phyloP scores from a whole-genome alignment of 1,140 invertebrate species.

The Bombus waltoni region DNA sequence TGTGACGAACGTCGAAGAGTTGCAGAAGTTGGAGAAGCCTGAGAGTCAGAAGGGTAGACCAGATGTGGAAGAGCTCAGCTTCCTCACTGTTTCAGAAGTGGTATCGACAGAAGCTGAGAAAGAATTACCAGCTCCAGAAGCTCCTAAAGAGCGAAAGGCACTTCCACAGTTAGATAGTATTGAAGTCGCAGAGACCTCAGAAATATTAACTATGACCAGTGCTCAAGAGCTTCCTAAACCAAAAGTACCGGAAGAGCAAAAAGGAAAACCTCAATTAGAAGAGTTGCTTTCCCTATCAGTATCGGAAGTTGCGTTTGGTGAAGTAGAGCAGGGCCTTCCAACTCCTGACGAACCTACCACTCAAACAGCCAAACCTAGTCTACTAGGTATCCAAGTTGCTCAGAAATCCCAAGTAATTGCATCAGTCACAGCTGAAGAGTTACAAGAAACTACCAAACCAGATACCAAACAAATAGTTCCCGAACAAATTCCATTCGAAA shows the following conservation, averaged over 20 bases:
- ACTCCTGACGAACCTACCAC: conserved; percentile 62
- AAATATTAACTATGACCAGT: conserved; percentile 67
- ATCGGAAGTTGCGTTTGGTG: conserved; percentile 71
- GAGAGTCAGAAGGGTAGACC: conserved; percentile 57
- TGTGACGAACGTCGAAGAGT: conserved; percentile 64
- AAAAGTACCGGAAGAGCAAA: conserved; percentile 65
- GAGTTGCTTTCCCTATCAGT: conserved; percentile 70
- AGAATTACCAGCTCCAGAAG: conserved; percentile 55
- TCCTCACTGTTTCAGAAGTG: conserved; percentile 70
- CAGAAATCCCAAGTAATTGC: conserved; percentile 73
- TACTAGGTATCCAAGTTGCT: conserved; percentile 68
- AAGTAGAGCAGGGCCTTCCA: conserved; percentile 67
- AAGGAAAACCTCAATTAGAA: conserved; percentile 67
- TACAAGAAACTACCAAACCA: conserved; percentile 57
- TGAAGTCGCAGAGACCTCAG: conserved; percentile 71
- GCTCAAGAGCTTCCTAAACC: conserved; percentile 62
- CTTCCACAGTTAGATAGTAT: conserved; percentile 64
- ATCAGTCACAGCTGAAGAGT: conserved; percentile 65
- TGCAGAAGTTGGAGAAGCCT: conserved; percentile 58
- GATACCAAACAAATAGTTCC: conserved; percentile 63
- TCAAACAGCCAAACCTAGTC: conserved; percentile 69
- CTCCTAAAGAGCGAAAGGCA: conserved; percentile 65
- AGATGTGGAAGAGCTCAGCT: conserved; percentile 70
- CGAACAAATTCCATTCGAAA: conserved; percentile 75
- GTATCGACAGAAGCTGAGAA: conserved; percentile 70